Conservation (phyloP, 37 sponge, comb jelly and placozoan species). For the Amphimedon queenslandica region DNA sequence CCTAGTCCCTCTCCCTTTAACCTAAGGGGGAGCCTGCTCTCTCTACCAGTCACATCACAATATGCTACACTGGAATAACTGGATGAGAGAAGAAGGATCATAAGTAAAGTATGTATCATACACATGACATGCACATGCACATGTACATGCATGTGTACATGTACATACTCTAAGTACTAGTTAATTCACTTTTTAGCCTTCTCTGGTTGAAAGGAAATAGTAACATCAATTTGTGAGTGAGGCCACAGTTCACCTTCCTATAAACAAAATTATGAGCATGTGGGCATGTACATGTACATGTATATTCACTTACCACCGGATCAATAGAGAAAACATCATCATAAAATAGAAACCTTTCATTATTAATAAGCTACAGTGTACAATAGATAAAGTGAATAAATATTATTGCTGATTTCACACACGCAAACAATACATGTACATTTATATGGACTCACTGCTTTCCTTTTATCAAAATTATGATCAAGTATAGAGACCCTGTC, state of each 20-base stretch:
- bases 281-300: no score
- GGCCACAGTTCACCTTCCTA: constrained; percentile 98
- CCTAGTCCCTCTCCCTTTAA: constrained; percentile 91
- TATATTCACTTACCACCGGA: background rate
- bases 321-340: constrained; percentile 67
- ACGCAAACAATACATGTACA: background rate
- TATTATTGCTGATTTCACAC: background rate
- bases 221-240: constrained; percentile 83
- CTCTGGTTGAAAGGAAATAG: constrained; percentile 81
- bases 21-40: constrained; percentile 87
- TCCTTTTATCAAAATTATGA: constrained; percentile 68
- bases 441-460: constrained; percentile 50
- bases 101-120: no score
- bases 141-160: background rate
- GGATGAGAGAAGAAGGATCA: no score
- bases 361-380: no score
- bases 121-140: no score
- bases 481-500: constrained; percentile 87
- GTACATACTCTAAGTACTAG: no score
- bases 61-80: no score
- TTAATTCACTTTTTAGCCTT: constrained; percentile 52
- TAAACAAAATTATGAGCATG: no score
- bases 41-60: constrained; percentile 94
- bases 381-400: no score
- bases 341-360: constrained; percentile 78